Conservation (phyloP, 1,140 invertebrate species). For the Sarcophaga peregrina region DNA sequence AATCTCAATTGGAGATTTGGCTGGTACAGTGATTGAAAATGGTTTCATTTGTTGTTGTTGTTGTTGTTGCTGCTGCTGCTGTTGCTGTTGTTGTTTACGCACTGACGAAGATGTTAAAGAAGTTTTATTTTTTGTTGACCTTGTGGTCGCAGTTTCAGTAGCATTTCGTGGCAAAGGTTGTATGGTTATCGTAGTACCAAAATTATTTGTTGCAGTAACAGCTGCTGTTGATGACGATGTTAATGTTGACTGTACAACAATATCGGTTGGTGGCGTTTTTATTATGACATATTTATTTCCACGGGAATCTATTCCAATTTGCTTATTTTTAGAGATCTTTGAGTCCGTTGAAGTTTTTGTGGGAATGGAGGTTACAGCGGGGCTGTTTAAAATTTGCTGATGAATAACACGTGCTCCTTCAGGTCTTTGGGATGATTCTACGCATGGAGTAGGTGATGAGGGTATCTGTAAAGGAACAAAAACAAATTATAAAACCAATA, state of each 20-base stretch:
- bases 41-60: conserved; percentile 8
- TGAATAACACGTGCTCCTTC: conserved; percentile 40
- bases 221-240: conserved; percentile 23
- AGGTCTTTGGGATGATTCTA: background rate
- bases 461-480: background rate
- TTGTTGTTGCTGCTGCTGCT: conserved; percentile 9
- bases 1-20: background rate
- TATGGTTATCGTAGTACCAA: background rate
- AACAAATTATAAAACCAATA: background rate
- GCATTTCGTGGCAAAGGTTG: conserved; percentile 10
- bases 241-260: background rate
- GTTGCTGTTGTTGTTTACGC: background rate
- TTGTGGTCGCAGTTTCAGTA: background rate
- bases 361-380: background rate
- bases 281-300: conserved; percentile 41
- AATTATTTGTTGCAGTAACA: background rate
- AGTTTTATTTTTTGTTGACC: conserved; percentile 43
- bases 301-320: conserved; percentile 26
- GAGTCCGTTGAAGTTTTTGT: background rate
- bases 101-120: conserved; percentile 41
- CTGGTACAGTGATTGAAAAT: background rate
- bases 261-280: conserved; percentile 5
- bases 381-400: conserved; percentile 43
- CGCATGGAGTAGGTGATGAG: background rate
- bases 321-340: conserved; percentile 28